Evolutionary conservation across 1,140 invertebrate genomes (phyloP).

Genomic region (Drosophila quadrilineata): DNA sequence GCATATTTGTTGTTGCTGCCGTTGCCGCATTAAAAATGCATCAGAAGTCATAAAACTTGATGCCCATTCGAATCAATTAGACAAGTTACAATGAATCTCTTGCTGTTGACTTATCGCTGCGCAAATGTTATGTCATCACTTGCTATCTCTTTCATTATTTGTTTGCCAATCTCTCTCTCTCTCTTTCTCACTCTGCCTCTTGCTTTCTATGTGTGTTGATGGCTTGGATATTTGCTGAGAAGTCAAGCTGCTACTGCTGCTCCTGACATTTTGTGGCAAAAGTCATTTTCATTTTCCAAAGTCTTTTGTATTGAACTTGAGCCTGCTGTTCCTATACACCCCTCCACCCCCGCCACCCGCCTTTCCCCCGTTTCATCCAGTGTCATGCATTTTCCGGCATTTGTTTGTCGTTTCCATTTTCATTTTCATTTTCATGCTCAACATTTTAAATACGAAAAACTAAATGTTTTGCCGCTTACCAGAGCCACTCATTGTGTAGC

Average conservation of each 20-base stretch:
- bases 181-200: too few species aligned
- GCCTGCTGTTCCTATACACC: too few species aligned
- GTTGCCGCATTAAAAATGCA: slow-evolving; percentile 53
- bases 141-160: background rate
- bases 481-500: slow-evolving; percentile 25
- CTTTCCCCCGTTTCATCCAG: background rate
- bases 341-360: too few species aligned
- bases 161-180: too few species aligned
- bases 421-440: too few species aligned
- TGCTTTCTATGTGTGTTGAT: slow-evolving; percentile 8
- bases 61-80: slow-evolving; percentile 42
- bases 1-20: slow-evolving; percentile 5
- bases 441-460: slow-evolving; percentile 68
- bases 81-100: slow-evolving; percentile 16
- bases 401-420: slow-evolving; percentile 40
- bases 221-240: slow-evolving; percentile 21
- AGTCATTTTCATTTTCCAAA: slow-evolving; percentile 20
- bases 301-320: slow-evolving; percentile 12
- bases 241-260: background rate
- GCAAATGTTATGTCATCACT: slow-evolving; percentile 60
- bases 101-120: slow-evolving; percentile 23
- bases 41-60: slow-evolving; percentile 36
- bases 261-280: slow-evolving; percentile 13
- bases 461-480: slow-evolving; percentile 42
- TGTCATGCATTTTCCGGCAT: slow-evolving; percentile 30